These are phyloP conservation scores for Pseudorasbora parva DNA, from an alignment of 2,113 vertebrate genomes.

Conservation along the genomic window DNA sequence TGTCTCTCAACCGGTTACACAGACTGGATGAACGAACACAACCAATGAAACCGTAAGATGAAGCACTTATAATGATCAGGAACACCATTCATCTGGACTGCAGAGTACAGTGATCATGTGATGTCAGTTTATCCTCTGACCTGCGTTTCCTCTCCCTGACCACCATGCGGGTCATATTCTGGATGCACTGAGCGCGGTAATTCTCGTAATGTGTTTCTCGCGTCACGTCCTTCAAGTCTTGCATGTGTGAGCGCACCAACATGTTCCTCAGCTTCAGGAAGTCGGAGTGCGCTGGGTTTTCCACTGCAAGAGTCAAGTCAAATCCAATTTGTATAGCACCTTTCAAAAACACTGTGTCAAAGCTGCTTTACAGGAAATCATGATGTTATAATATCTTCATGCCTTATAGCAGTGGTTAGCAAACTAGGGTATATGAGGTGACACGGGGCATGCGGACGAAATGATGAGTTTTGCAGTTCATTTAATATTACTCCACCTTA, in stretches of 20 bases:
- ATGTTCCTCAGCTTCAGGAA: slow-evolving; percentile 95
- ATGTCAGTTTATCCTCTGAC: slow-evolving; percentile 68
- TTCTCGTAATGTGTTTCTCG: slow-evolving; percentile 94
- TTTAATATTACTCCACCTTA: no score
- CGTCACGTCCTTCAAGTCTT: slow-evolving; percentile 95
- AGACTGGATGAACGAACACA: slow-evolving; percentile 74
- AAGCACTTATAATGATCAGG: background rate
- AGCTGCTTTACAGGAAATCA: background rate
- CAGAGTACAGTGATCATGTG: background rate
- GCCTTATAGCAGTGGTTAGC: no score
- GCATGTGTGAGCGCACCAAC: slow-evolving; percentile 97
- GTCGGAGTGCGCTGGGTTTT: slow-evolving; percentile 83
- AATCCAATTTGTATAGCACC: background rate
- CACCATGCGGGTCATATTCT: slow-evolving; percentile 93
- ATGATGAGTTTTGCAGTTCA: no score
- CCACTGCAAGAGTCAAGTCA: slow-evolving; percentile 63
- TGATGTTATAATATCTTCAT: no score
- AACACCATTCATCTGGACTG: background rate
- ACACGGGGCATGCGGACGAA: no score
- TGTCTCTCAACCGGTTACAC: slow-evolving; percentile 74
- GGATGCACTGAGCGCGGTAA: slow-evolving; percentile 92
- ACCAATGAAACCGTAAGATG: slow-evolving; percentile 18
- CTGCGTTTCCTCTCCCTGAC: slow-evolving; percentile 90
- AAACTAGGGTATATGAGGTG: no score
- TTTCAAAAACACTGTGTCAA: background rate